Conservation (phyloP, 2,113 vertebrate species). For the Gopherus flavomarginatus region DNA sequence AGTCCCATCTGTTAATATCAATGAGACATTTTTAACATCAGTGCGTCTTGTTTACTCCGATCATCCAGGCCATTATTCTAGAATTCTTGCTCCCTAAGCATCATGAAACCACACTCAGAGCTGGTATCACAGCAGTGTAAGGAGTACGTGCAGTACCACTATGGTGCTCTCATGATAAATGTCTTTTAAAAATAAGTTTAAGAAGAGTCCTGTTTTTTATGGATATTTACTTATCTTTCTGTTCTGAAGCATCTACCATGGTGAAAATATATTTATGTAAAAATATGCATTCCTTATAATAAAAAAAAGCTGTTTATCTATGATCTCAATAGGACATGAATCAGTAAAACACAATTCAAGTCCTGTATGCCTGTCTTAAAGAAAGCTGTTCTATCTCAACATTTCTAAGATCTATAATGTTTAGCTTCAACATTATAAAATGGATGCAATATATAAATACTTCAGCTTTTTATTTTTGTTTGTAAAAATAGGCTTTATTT, state of each 20-base stretch:
- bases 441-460: conserved; percentile 60
- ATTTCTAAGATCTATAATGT: conserved; percentile 47
- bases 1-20: background rate
- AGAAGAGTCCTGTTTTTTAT: background rate
- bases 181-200: background rate
- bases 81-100: background rate
- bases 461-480: conserved; percentile 53
- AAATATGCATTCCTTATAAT: background rate
- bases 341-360: background rate
- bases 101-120: background rate
- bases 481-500: conserved; percentile 54
- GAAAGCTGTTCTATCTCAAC: conserved; percentile 37
- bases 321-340: conserved; percentile 2
- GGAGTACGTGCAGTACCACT: background rate
- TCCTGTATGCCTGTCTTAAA: conserved; percentile 11
- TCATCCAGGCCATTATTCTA: background rate
- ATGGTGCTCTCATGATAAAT: background rate
- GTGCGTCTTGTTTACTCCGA: conserved; percentile 12
- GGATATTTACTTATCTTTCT: background rate
- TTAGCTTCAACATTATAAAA: conserved; percentile 58
- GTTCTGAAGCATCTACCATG: background rate
- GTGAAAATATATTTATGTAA: background rate
- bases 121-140: background rate
- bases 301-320: background rate
- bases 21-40: background rate